Evolutionary conservation across 1,140 invertebrate genomes (phyloP).

Genomic region (Bombus haemorrhoidalis): DNA sequence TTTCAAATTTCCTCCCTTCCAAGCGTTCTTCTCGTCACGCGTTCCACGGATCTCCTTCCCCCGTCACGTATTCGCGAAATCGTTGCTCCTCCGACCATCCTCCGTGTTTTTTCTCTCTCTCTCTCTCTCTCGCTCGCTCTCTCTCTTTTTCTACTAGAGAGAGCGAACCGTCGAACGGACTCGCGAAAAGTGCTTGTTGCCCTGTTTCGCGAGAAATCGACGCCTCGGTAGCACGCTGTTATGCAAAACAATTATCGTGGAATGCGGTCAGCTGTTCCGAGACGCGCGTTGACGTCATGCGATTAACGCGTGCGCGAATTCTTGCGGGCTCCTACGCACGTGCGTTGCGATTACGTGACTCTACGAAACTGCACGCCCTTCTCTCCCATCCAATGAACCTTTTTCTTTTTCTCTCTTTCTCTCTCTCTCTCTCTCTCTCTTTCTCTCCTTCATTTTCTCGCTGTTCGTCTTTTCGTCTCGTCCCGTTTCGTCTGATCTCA

Average conservation of each 20-base stretch:
- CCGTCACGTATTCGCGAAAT: too few species aligned
- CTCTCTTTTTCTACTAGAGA: background rate
- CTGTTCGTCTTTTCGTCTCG: background rate
- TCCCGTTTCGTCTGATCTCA: background rate
- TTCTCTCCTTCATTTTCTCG: background rate
- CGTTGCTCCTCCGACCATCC: background rate
- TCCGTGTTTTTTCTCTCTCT: background rate
- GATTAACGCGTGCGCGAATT: constrained; percentile 57
- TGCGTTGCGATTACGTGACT: constrained; percentile 43
- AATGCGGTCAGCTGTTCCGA: constrained; percentile 82
- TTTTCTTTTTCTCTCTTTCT: background rate
- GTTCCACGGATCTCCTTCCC: too few species aligned
- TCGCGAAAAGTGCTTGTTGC: background rate
- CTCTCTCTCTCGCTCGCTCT: fast-evolving
- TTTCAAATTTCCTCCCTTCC: constrained; percentile 63
- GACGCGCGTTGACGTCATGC: constrained; percentile 77
- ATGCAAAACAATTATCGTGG: constrained; percentile 82
- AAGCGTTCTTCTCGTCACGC: too few species aligned
- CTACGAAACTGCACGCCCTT: background rate
- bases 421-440: too few species aligned
- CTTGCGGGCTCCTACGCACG: constrained; percentile 56
- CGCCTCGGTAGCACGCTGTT: constrained; percentile 73
- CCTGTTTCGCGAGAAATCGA: constrained; percentile 21
- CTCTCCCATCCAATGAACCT: background rate
- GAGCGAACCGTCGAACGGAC: background rate